Evolutionary conservation across 2,113 vertebrate genomes (phyloP), one percentile per base, ranked within the genome.

Genomic region (Pipa parva): DNA sequence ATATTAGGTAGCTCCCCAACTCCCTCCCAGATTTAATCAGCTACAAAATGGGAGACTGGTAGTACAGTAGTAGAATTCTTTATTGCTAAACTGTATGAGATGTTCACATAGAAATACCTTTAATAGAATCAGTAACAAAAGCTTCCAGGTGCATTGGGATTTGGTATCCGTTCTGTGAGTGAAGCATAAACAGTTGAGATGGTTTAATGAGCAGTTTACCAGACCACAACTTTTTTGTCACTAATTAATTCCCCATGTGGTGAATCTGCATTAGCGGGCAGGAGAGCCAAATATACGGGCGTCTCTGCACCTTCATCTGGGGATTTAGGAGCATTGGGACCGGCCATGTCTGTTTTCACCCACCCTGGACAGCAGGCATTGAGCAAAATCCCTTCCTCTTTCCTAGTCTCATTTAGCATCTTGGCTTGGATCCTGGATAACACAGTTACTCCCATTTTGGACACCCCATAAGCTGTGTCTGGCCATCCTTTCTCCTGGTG

Each of bases 311-410:
- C 96, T 78, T 97, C 94, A 0, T 97, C 95, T 21, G 91, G 90
- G 0, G 89, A 89, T 52, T 92, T 96, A 20, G 89, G 2, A 36
- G 92, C 96, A 1, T 77, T 78, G 1, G 86, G 79, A 0, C 92
- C 93, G 0, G 86, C 88, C 91, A 95, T 92, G 73, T 97, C 91
- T 0, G 94, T 97, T 77, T 89, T 89, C 9, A 97, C 92, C 93
- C 94, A 97, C 0, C 94, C 95, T 0, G 95, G 96, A 57, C 94
- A 97, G 73, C 95, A 97, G 74, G 92, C 91, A 0, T 97, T 96
- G 68, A 94, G 82, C 5, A 98, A 83, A 73, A 98, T 90, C 77
- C 83, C 79, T 4, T 96, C 92, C 0, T 57, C 79, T 1, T 76
- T 77, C 66, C 92, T 90, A 15, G 88, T 75, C 73, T 87, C 72